These are phyloP conservation scores for Tretioscincus oriximinensis DNA, from an alignment of 2,113 vertebrate species.

Conservation along the genomic window DNA sequence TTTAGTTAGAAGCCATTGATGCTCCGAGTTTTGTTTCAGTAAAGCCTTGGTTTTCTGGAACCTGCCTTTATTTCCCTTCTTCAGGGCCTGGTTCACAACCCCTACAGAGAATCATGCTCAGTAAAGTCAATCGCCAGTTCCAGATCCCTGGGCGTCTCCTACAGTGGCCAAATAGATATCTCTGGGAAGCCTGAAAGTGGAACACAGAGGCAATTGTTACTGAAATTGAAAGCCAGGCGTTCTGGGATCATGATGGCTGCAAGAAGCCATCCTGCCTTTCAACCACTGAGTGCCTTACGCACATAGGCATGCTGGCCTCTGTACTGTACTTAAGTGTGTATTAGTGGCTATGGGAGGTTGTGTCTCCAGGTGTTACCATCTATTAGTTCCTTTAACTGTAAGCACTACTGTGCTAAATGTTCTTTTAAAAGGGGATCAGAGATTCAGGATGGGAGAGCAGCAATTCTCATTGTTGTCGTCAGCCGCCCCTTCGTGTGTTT, in stretches of 20 bases:
- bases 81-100: too few species aligned
- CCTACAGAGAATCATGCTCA: too few species aligned
- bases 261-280: not conserved
- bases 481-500: conserved; percentile 56
- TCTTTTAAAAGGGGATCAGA: conserved; percentile 50
- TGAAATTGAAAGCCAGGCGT: not conserved
- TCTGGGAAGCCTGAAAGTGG: too few species aligned
- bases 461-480: conserved; percentile 55
- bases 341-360: not conserved
- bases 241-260: not conserved
- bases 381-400: conserved; percentile 18
- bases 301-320: too few species aligned
- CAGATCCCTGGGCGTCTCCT: not conserved
- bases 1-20: too few species aligned
- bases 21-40: too few species aligned
- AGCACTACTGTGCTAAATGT: conserved; percentile 37
- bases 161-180: not conserved
- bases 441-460: conserved; percentile 57
- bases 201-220: not conserved
- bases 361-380: conserved; percentile 19
- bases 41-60: too few species aligned
- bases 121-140: too few species aligned
- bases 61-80: too few species aligned
- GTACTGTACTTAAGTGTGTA: not conserved
- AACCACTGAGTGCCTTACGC: not conserved